Base-by-base conservation (phyloP, 2,797 vertebrate species). In the Gadopsis marmoratus region DNA sequence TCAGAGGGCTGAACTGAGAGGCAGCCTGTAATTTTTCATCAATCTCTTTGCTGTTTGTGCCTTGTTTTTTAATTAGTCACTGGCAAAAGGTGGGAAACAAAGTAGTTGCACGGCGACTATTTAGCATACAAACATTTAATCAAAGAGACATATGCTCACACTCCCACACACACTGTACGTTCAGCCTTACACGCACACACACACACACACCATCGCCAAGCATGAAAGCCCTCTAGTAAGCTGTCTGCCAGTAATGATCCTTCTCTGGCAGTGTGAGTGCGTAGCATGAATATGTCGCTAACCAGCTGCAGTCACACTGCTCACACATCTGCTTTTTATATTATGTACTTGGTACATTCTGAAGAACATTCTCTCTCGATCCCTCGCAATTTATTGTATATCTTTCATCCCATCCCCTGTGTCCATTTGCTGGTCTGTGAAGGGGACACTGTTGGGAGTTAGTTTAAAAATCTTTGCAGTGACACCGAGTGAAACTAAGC, bases 271-370 rank as follows among this genome's bases (percentile, higher is more conserved):
- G 81, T 2, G 16, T 3, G 56, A 87, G 83, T 73, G 79, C 76
- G 82, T 89, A 91, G 91, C 90, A 91, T 83, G 91, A 91, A 90
- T 90, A 89, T 93, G 92, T 93, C 87, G 76, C 90, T 94, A 94
- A 94, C 91, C 93, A 94, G 93, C 91, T 94, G 91, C 91, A 95
- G 92, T 94, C 92, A 81, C 93, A 93, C 88, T 41, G 82, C 86
- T 86, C 88, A 62, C 91, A 95, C 95, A 95, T 95, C 94, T 95
- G 94, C 93, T 96, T 95, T 87, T 92, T 92, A 95, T 95, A 93
- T 95, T 82, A 92, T 93, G 94, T 95, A 93, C 94, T 94, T 83
- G 78, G 93, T 95, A 91, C 88, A 90, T 89, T 94, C 90, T 93
- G 89, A 93, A 89, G 89, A 76, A 71, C 79, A 78, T 89, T 89